Evolutionary conservation across 2,888 invertebrate genomes (phyloP), one percentile per base, ranked within the genome.

Genomic region (Drosophila neutralis): DNA sequence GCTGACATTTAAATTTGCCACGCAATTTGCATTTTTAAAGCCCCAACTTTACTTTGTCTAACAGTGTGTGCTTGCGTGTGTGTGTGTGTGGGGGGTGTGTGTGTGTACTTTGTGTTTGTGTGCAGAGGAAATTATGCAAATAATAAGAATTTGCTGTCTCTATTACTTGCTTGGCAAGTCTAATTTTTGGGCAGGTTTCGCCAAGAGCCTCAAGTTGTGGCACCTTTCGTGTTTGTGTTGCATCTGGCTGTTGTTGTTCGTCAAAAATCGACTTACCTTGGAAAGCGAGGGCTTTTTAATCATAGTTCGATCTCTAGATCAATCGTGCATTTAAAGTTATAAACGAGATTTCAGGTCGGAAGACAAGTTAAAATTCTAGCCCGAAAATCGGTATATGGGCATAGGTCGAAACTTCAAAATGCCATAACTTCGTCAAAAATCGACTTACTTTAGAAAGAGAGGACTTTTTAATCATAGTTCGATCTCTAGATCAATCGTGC

Each of bases 1-100:
- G 65, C 71, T 84, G 84, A 89, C 89, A 88, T 83, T 88, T 73
- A 89, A 89, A 88, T 89, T 86, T 87, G 76, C 78, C 69, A 84
- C 77, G 76, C 76, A 86, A 86, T 87, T 89, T 84, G 81, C 79
- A 87, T 82, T 83, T 89, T 69, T 70, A 58, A 58, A 65, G 62
- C 35, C 49, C 61, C 10, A 54, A 67, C 40, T 54, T n/a, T 58
- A 38, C 51, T 35, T n/a, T 56, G 27, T 31, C 45, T 8, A 31
- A 54, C 6, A 11, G 2, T 42, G 48, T 57, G 31, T 40, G 24
- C 38, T 18, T 59, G 13, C 49, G 35, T 70, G 4, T 68, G 36
- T 61, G 33, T 48, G 31, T 56, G 18, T 51, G 7, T 13, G 4
- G 67, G 33, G 60, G 33, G 4, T 64, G 38, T 57, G 33, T 67